A percentile compares a stretch with the other conserved stretches of the same genome.
Conservation (phyloP, 92 coral and sea anemone genomes). For the Nematostella vectensis region DNA sequence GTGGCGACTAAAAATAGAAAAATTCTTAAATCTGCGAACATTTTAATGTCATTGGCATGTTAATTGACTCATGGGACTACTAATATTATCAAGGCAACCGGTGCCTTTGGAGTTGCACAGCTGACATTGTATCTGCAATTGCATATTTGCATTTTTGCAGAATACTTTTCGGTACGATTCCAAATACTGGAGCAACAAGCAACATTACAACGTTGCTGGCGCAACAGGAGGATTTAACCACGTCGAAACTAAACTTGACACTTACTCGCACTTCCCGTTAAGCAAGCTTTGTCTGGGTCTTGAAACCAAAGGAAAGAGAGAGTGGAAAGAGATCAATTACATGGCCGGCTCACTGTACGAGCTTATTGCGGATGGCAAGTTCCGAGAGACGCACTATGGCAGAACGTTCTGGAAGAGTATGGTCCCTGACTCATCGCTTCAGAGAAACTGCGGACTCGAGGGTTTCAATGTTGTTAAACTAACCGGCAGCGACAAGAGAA, state of each 20-base stretch:
- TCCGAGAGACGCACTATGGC: constrained; percentile 21
- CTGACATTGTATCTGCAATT: too few species aligned
- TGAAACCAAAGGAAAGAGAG: constrained; percentile 7
- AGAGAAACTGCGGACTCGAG: constrained; percentile 26
- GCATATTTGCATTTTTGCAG: too few species aligned
- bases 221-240: constrained; percentile 37
- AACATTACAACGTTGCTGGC: constrained; percentile 19
- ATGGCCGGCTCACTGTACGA: constrained; percentile 22
- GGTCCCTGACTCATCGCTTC: constrained; percentile 28
- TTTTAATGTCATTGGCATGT: too few species aligned
- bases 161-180: constrained; percentile 29
- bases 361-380: constrained; percentile 11
- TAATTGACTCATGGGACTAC: too few species aligned
- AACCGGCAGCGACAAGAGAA: neutral
- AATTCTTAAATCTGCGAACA: too few species aligned
- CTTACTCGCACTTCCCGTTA: constrained; percentile 20
- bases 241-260: constrained; percentile 30
- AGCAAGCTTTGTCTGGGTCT: constrained; percentile 29
- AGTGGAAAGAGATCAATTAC: constrained; percentile 17
- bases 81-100: too few species aligned
- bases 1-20: too few species aligned
- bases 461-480: constrained; percentile 21
- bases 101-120: too few species aligned
- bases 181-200: constrained; percentile 13
- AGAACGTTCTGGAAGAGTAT: constrained; percentile 24